A percentile compares a stretch with the other conserved stretches of the same genome.
These are phyloP conservation scores for Neofelis nebulosa DNA, from an alignment of 2,113 vertebrate genomes.

Conservation along the genomic window DNA sequence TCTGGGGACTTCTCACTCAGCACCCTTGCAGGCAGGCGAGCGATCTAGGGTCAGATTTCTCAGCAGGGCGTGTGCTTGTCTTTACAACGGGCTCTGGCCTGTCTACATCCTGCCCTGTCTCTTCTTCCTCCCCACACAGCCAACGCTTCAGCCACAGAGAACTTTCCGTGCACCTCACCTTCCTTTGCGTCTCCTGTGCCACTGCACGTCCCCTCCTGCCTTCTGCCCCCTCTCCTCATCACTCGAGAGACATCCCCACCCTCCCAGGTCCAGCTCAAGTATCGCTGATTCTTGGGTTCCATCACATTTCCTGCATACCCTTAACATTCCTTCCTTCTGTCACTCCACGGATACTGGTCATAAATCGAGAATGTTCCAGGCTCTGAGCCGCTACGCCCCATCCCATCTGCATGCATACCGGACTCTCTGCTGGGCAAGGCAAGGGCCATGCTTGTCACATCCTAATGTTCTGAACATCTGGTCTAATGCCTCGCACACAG, in stretches of 20 bases:
- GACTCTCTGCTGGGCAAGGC: background rate
- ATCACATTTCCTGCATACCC: background rate
- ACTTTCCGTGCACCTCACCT: fast-evolving
- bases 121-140: too few species aligned
- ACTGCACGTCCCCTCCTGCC: background rate
- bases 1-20: background rate
- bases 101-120: background rate
- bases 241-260: background rate
- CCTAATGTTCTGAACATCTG: background rate
- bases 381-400: background rate
- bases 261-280: background rate
- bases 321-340: background rate
- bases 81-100: background rate
- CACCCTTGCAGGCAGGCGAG: background rate
- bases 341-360: background rate
- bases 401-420: too few species aligned
- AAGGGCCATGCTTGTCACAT: background rate
- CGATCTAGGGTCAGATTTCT: background rate
- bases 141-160: background rate
- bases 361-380: background rate
- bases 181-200: background rate
- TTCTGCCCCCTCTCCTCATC: background rate
- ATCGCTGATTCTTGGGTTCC: too few species aligned
- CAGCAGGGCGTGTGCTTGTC: background rate
- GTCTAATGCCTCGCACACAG: background rate